phyloP scores from a whole-genome alignment of 53 echinoderm and acorn worm genomes.

The Apostichopus leukothele region DNA sequence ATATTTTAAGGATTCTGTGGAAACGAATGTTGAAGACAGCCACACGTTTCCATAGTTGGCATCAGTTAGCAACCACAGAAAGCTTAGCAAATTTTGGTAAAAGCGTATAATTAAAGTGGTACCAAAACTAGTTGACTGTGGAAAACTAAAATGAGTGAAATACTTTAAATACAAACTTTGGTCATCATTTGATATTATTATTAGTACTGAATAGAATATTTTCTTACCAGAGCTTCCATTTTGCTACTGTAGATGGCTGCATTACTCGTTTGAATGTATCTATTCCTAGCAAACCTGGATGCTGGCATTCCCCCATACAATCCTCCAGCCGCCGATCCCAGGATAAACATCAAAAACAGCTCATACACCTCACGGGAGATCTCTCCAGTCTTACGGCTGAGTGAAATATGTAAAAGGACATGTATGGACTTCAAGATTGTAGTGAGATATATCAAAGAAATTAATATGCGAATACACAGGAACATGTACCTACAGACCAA shows the following conservation, averaged over 20 bases:
- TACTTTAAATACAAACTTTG: too few species aligned
- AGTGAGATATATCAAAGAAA: neutral
- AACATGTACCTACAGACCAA: neutral
- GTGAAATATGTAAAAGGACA: neutral
- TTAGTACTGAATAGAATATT: too few species aligned
- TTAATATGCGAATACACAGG: neutral
- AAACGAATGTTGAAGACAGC: too few species aligned
- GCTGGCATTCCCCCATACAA: conserved; percentile 89
- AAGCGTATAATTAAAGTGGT: too few species aligned
- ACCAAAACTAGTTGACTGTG: too few species aligned
- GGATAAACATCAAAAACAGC: conserved; percentile 61
- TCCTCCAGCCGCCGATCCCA: conserved; percentile 66
- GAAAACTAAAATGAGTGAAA: too few species aligned
- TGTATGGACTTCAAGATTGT: neutral
- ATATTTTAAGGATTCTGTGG: too few species aligned
- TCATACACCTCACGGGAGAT: conserved; percentile 73
- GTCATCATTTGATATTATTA: too few species aligned
- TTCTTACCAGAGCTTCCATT: conserved; percentile 79
- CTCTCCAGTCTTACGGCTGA: conserved; percentile 56
- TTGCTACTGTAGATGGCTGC: conserved; percentile 70
- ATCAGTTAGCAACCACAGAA: too few species aligned
- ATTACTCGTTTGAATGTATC: conserved; percentile 76
- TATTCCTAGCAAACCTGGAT: conserved; percentile 62
- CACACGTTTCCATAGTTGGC: too few species aligned
- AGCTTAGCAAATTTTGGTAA: too few species aligned